A percentile compares a stretch with the other conserved stretches of the same genome.
These are phyloP conservation scores for Crossaster papposus DNA, from an alignment of 53 echinoderm and acorn worm genomes.

Conservation along the genomic window DNA sequence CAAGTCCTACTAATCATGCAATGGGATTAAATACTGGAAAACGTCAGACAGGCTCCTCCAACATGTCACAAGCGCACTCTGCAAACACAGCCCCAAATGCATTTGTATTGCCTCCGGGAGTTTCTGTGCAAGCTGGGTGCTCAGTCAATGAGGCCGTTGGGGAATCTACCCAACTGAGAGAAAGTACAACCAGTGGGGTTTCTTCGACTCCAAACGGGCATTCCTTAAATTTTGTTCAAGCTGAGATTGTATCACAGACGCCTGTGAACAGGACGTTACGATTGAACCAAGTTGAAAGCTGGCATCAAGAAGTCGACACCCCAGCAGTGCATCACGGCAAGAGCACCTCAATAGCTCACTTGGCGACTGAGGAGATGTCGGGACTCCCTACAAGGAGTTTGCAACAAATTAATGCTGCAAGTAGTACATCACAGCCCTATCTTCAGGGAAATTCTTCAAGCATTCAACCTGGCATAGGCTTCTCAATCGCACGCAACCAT, in stretches of 20 bases:
- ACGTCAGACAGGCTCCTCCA: neutral
- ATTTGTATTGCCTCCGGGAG: slow-evolving; percentile 18
- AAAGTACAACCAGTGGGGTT: neutral
- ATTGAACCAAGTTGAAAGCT: neutral
- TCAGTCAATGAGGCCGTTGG: neutral
- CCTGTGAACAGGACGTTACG: neutral
- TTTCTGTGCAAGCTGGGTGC: neutral
- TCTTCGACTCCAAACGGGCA: neutral
- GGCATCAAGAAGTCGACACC: neutral
- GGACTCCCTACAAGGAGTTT: too few species aligned
- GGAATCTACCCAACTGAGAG: neutral
- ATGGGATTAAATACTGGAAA: neutral
- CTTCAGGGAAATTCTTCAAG: neutral
- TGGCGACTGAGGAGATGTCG: neutral
- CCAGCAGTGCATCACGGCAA: slow-evolving; percentile 14
- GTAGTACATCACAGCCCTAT: neutral
- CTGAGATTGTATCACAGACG: slow-evolving; percentile 14
- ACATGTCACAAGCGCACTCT: neutral
- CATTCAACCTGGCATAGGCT: neutral
- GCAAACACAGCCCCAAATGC: slow-evolving; percentile 9
- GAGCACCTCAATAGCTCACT: neutral
- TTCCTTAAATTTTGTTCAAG: neutral
- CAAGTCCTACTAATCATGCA: too few species aligned
- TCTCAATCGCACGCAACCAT: neutral
- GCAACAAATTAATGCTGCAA: neutral